Evolutionary conservation across 92 coral and sea anemone genomes (phyloP), one percentile per base, ranked within the genome.

Genomic region (Ricordea florida): DNA sequence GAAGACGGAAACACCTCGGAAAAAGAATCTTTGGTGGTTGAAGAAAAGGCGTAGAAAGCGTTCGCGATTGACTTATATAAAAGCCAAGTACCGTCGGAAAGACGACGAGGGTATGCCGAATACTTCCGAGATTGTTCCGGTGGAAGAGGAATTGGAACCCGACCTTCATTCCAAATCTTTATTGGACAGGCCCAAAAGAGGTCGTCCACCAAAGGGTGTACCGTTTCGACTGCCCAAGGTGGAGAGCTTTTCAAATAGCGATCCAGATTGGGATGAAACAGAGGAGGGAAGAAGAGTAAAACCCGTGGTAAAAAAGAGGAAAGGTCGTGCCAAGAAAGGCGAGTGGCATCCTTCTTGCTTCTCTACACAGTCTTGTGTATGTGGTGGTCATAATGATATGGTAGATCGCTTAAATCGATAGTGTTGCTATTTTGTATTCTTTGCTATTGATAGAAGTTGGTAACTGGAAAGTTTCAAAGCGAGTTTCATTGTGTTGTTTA

Each of bases 201-300:
- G 89, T 27, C 79, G 97, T 11, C 85, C 89, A 10, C 87, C 92
- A 21, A 92, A 85, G 69, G 94, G 83, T 10, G 41, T 49, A 25
- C 79, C 23, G 4, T 48, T 48, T 56, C 59, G 76, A 21, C 40
- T 65, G n/a, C 18, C 23, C 32, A 55, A 66, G 26, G 52, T 32
- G 23, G 76, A 68, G 17, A 53, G 68, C 42, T 34, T 59, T 27
- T 55, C 62, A 24, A 79, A 68, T 41, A 62, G 81, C 44, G 94
- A 86, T 56, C 96, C 98, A 10, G 92, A 89, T 55, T 90, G 92
- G 96, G 89, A 92, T 40, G 92, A 85, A 66, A 78, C 87, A 44
- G 72, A 67, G 43, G 92, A 93, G 85, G 62, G 93, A 57, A 66
- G 81, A 69, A 83, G 82, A 67, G 57, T 62, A 20, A 85, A 92